phyloP scores from a whole-genome alignment of 2,113 vertebrate genomes.

The Mobula birostris region DNA sequence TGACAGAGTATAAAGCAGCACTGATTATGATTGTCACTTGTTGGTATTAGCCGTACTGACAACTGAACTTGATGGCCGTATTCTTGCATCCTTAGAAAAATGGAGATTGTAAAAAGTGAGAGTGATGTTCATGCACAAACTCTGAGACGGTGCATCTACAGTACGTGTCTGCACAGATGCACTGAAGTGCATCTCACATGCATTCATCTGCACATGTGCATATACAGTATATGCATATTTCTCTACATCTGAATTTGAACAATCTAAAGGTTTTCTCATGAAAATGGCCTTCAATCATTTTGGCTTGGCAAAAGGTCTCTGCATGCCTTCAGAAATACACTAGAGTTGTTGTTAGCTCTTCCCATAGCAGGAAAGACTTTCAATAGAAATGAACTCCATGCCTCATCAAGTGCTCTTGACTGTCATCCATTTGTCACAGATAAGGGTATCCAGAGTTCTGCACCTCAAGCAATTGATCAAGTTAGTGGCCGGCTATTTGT shows the following conservation, averaged over 20 bases:
- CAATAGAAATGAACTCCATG: background rate
- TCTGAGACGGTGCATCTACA: background rate
- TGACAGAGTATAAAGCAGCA: conserved; percentile 6
- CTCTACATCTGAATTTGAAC: background rate
- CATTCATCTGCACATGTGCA: too few relatives aligned
- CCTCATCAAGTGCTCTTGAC: background rate
- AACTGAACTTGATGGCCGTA: background rate
- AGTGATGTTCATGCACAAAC: background rate
- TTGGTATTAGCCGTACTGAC: background rate
- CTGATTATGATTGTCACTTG: background rate
- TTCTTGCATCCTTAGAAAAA: background rate
- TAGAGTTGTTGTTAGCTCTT: background rate
- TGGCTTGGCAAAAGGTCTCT: background rate
- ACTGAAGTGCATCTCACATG: background rate
- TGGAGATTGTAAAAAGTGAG: background rate
- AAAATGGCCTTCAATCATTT: background rate
- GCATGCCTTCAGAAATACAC: background rate
- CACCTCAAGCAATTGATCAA: background rate
- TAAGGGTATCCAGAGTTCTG: background rate
- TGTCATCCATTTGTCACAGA: background rate
- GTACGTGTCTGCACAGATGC: background rate
- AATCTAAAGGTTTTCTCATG: background rate
- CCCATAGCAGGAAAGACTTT: background rate
- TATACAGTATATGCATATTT: too few relatives aligned
- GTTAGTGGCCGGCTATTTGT: background rate